Evolutionary conservation across 2,888 invertebrate species (phyloP), one percentile per base, ranked within the genome.

Genomic region (Zaprionus bogoriensis): DNA sequence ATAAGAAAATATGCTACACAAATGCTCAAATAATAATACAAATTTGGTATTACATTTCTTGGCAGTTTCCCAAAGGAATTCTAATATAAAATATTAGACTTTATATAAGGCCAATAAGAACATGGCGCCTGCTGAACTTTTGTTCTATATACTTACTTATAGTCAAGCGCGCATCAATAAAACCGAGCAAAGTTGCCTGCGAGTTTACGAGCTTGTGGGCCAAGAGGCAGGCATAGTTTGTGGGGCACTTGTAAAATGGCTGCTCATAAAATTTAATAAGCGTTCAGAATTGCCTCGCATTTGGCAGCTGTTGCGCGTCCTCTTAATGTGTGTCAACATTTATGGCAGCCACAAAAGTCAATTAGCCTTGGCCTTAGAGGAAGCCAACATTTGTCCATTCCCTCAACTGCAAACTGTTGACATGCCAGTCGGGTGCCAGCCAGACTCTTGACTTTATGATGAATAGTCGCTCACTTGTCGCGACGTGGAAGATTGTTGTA

Each of bases 301-400:
- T 30, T 52, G 44, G 14, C 71, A 68, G 66, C 77, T 80, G 72
- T 74, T 74, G 62, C 55, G 23, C 44, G 12, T 32, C 39, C 54
- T 32, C 65, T 71, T 80, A 62, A 67, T 67, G 63, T 65, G 45
- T 73, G 75, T 72, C 69, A 76, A 63, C 79, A 66, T 77, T 77
- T 67, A 78, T 75, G 67, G 48, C 73, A 64, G 67, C 69, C 38
- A 75, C 77, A 80, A 78, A 80, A 77, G 66, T 69, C 73, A 78
- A 80, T 77, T 80, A 77, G 69, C 73, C 63, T 38, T 61, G 65
- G 19, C 47, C 6, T 19, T 9, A 38, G 17, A 19, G 12, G 23
- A 23, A 36, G 12, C n/a, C 17, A 17, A 4, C 23, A 9, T n/a
- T 30, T 19, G 10, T 12, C 9, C n/a, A n/a, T n/a, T n/a, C n/a